These are phyloP conservation scores for Diplosoma virens DNA, from an alignment of 23 tunicate genomes.

Conservation along the genomic window DNA sequence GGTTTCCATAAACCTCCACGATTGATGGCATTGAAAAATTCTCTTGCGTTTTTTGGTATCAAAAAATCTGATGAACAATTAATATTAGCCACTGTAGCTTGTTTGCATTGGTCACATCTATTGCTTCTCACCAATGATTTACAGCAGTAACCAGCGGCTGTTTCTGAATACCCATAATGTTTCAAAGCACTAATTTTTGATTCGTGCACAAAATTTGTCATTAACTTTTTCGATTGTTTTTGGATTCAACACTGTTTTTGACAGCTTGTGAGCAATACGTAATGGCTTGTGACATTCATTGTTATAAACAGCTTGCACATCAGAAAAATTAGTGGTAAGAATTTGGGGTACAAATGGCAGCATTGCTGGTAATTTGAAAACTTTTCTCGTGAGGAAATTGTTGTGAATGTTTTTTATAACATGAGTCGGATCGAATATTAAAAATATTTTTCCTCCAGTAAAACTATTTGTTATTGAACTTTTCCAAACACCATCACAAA, in stretches of 20 bases:
- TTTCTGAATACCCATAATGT: neutral
- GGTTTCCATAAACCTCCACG: too few species aligned
- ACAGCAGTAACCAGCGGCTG: constrained; percentile 14
- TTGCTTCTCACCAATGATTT: too few species aligned
- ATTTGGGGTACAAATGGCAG: neutral
- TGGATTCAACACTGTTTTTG: constrained; percentile 9
- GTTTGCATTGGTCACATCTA: too few species aligned
- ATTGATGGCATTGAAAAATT: too few species aligned
- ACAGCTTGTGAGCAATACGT: constrained; percentile 7
- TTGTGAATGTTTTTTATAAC: constrained; percentile 4
- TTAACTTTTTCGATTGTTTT: constrained; percentile 17
- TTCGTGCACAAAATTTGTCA: constrained; percentile 1
- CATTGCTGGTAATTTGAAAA: neutral
- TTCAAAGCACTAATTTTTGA: neutral
- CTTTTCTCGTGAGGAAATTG: neutral
- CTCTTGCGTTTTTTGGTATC: too few species aligned
- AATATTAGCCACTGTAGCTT: too few species aligned
- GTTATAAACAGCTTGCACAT: neutral
- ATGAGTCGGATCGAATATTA: constrained; percentile 20
- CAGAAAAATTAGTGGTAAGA: constrained; percentile 1
- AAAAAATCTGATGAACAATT: too few species aligned
- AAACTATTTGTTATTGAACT: neutral
- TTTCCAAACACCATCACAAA: constrained; percentile 4
- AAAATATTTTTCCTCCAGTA: constrained; percentile 15
- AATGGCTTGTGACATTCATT: constrained; percentile 6